Base-by-base conservation (phyloP, 1,140 invertebrate species). In the Megalopta genalis region DNA sequence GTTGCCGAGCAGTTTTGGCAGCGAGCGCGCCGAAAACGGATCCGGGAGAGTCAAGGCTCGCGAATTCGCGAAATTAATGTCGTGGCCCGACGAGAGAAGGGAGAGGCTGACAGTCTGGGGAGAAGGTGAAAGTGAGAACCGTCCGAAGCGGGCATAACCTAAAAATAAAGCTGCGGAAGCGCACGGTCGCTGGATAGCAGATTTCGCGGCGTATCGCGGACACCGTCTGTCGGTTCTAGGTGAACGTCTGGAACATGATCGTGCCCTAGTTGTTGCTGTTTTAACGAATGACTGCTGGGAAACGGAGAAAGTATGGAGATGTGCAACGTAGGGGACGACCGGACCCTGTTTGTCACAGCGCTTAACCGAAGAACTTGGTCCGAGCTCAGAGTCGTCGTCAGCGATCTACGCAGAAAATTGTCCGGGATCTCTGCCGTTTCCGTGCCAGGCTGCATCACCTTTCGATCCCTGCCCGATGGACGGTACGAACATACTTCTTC, bases 381-480 rank as follows among this genome's bases (percentile, higher is more conserved):
- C 1, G 97, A 98, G 88, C 94, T 98, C 3, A 94, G 96, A 82
- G 94, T 95, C 63, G 95, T 96, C 25, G 97, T 98, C 0, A 96
- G 96, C 86, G 97, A 98, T 84, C 94, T 98, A 72, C 93, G 97
- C 4, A 95, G 96, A 78, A 95, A 96, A 86, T 89, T 98, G 37
- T 96, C 96, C 1, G 95, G 95, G 63, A 93, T 97, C 69, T 97
- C 96, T 0, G 95, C 95, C 1, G 95, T 96, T 92, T 94, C 94
- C 69, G 95, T 97, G 25, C 97, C 97, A 16, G 96, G 95, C 78
- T 95, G 95, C 46, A 95, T 98, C 85, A 95, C 96, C 23, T 98
- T 98, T 92, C 93, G 97, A 64, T 95, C 94, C 72, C 92, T 97
- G 39, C 94, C 94, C 39, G 96, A 97, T 93, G 96, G 96, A 66